Base-by-base conservation (phyloP, 2,888 invertebrate species). In the Leptinotarsa tumamoca region DNA sequence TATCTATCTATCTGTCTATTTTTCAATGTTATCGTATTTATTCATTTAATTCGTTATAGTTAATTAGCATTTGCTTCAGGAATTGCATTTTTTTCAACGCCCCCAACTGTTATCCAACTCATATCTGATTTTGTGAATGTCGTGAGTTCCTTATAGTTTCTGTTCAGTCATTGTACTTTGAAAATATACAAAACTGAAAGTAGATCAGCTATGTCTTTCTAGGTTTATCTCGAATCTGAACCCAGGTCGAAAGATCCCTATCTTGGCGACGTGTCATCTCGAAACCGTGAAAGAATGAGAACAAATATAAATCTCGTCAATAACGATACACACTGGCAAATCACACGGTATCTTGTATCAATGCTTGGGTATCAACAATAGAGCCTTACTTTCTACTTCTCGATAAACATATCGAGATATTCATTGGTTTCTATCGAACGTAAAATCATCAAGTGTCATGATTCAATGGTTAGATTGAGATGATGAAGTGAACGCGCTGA, bases 171-270 rank as follows among this genome's bases (percentile, higher is more conserved):
- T 18, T 18, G 17, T 33, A 63, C 18, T 17, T n/a, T 17, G 63
- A 33, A 43, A 33, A 43, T 58, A 63, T n/a, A 33, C 5, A n/a
- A 43, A 63, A 43, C 33, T 7, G 63, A 63, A 63, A 63, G 63
- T 63, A 63, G 63, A 43, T 63, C 63, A 63, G 21, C 58, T 21
- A 58, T 58, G 58, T 58, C 58, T 58, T 43, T 43, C 43, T 43
- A n/a, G 63, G 15, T 43, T 70, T 70, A 70, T 70, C 58, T 70
- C 18, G 21, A 18, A 70, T 70, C 58, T 50, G 50, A 58, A 56
- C 58, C 58, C 58, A n/a, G 21, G 33, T 70, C 70, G 49, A 70
- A 51, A 70, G 70, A 70, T 58, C 21, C 58, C 7, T 50, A 70
- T 70, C 58, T 58, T 14, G 13, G 23, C 70, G 43, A 58, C 49